Base-by-base conservation (phyloP, 2,888 invertebrate species). In the Rutpela maculata region DNA sequence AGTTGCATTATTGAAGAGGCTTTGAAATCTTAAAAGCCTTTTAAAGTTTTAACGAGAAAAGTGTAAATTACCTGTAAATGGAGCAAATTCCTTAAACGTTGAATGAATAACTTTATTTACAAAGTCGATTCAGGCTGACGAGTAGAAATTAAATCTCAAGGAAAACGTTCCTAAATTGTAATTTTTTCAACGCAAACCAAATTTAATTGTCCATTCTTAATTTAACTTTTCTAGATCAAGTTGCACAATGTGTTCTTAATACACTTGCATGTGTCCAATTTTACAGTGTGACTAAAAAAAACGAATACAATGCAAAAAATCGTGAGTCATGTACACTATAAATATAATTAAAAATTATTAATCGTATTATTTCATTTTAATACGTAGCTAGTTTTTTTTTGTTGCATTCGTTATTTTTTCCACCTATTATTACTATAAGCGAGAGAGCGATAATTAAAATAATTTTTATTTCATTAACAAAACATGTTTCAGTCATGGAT, bases 1-100 rank as follows among this genome's bases (percentile, higher is more conserved):
- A 72, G 65, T 68, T 66, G 73, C 62, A 72, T 50, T 76, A 71
- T 65, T 67, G 72, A 76, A 76, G 71, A 71, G 38, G 18, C 59
- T 72, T 73, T 73, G 63, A 73, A 69, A 63, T 76, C 60, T 73
- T 68, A 31, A 60, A 72, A 69, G 31, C 62, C 62, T 35, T 38
- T 65, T 43, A 65, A 65, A 55, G 55, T 15, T 11, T 55, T 67
- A 26, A 66, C 17, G 35, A 66, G 66, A 66, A 66, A 43, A 19
- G 59, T 59, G 67, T 55, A 67, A 55, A 55, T 67, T 67, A 22
- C 22, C 43, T 65, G 55, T 67, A 67, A 55, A 67, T 67, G 43
- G 67, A 55, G 55, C 55, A 67, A 55, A 67, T 67, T 67, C 55
- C 22, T 67, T 59, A 19, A 59, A 67, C 50, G 17, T 38, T 63